phyloP scores from a whole-genome alignment of 2,888 invertebrate genomes.

The Lapara coniferarum region DNA sequence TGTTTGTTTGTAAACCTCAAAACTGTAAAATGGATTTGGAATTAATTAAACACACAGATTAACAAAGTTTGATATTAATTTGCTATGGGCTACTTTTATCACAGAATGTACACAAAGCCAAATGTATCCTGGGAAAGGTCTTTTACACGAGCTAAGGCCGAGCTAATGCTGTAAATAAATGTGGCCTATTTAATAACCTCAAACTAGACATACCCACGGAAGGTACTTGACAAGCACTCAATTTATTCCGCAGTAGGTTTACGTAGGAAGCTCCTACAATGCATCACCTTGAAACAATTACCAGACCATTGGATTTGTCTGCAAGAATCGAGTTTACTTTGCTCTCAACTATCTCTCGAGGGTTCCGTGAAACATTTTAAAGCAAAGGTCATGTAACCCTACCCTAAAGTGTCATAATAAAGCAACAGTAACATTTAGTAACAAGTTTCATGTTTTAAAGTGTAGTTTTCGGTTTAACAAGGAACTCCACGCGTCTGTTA shows the following conservation, averaged over 20 bases:
- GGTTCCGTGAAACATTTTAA: conserved; percentile 4
- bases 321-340: conserved; percentile 5
- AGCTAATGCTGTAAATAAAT: no score
- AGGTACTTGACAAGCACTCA: neutral
- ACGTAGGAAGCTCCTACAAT: conserved; percentile 9
- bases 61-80: no score
- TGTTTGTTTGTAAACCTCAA: no score
- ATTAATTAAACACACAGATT: no score
- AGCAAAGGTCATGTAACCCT: conserved; percentile 15
- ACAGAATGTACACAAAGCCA: no score
- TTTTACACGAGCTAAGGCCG: no score
- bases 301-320: neutral
- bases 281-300: conserved; percentile 9
- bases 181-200: neutral
- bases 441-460: conserved; percentile 42
- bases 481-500: conserved; percentile 44
- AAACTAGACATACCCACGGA: neutral
- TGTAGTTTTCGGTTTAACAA: conserved; percentile 44
- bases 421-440: conserved; percentile 16
- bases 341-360: neutral
- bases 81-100: no score
- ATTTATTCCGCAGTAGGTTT: neutral
- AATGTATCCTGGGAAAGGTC: no score
- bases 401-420: conserved; percentile 18
- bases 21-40: no score